Conservation (phyloP, 2,888 invertebrate genomes). For the Anoplius nigerrimus region DNA sequence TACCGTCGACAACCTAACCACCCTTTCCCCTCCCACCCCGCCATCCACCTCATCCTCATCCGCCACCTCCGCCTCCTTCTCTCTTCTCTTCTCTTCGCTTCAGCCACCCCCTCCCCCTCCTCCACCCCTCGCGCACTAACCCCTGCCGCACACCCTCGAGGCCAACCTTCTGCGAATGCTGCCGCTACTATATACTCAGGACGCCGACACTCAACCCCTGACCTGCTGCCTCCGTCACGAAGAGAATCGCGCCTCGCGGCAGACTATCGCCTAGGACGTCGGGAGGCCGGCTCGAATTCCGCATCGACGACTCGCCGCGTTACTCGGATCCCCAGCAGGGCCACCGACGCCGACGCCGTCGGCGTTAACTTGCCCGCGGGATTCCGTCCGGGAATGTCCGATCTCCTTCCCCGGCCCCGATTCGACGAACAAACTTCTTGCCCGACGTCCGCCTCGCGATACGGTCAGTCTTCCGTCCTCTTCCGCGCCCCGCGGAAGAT, state of each 20-base stretch:
- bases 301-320: too few species aligned
- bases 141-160: slow-evolving; percentile 39
- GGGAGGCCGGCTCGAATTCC: slow-evolving; percentile 24
- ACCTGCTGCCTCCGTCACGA: slow-evolving; percentile 40
- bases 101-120: slow-evolving; percentile 19
- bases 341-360: too few species aligned
- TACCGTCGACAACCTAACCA: slow-evolving; percentile 49
- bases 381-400: too few species aligned
- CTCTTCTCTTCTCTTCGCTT: slow-evolving; percentile 22
- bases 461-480: too few species aligned
- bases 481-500: too few species aligned
- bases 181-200: slow-evolving; percentile 52
- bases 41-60: slow-evolving; percentile 25
- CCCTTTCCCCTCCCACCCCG: slow-evolving; percentile 30
- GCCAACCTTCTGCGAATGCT: slow-evolving; percentile 51
- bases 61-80: slow-evolving; percentile 29
- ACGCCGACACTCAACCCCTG: slow-evolving; percentile 57
- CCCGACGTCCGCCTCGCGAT: too few species aligned
- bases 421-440: too few species aligned
- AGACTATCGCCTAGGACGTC: slow-evolving; percentile 26
- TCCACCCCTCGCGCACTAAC: slow-evolving; percentile 31
- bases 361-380: too few species aligned
- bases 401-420: too few species aligned
- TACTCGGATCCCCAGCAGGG: too few species aligned
- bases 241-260: slow-evolving; percentile 26